Evolutionary conservation across 2,888 invertebrate species (phyloP).

Genomic region (Eristalis tenax): DNA sequence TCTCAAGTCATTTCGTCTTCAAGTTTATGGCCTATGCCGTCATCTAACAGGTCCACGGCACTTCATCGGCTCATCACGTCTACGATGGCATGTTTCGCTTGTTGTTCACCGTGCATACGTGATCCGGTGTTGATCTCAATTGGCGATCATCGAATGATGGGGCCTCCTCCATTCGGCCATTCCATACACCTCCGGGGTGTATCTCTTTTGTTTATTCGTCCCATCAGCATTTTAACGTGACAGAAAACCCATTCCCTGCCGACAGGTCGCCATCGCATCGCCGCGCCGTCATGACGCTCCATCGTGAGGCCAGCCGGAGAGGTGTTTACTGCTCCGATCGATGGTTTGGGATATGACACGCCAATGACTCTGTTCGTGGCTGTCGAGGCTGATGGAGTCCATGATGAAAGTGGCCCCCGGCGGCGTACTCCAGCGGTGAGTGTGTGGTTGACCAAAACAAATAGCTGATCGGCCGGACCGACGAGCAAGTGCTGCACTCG

Average conservation of each 20-base stretch:
- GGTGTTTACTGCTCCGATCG: conserved; percentile 44
- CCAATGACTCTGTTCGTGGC: conserved; percentile 3
- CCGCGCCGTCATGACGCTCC: background rate
- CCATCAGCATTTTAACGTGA: background rate
- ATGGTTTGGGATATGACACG: conserved; percentile 29
- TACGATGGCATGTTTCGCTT: background rate
- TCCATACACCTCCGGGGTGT: background rate
- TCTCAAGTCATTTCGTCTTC: background rate
- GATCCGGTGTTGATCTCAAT: conserved; percentile 1
- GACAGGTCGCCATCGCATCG: background rate
- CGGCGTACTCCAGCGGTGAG: background rate
- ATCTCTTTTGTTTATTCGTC: background rate
- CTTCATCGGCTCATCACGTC: background rate
- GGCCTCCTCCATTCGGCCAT: background rate
- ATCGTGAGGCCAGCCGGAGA: conserved; percentile 3
- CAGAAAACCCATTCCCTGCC: background rate
- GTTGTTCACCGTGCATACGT: background rate
- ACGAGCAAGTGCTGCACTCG: background rate
- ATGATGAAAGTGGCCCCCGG: conserved; percentile 42
- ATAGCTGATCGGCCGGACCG: conserved; percentile 1
- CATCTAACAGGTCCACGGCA: conserved; percentile 1
- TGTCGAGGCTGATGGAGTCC: conserved; percentile 15
- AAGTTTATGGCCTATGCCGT: background rate
- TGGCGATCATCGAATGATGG: background rate
- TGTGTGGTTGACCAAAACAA: conserved; percentile 38